These are phyloP conservation scores for Pipistrellus pygmaeus DNA, from an alignment of 2,797 vertebrate species.

Conservation along the genomic window DNA sequence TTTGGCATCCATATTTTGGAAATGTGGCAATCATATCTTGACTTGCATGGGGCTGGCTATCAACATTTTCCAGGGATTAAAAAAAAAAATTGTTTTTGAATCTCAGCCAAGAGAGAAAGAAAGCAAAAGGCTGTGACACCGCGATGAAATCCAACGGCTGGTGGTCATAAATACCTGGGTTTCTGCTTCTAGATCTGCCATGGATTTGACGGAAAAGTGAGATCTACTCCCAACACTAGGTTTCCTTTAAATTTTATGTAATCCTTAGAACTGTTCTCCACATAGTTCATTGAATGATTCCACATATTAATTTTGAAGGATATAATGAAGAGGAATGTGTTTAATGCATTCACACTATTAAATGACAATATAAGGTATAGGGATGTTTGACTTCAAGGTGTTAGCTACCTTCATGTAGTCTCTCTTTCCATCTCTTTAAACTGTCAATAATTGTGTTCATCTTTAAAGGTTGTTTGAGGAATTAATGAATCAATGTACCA, in stretches of 20 bases:
- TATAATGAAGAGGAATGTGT: conserved; percentile 43
- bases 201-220: conserved; percentile 45
- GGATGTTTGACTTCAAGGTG: background rate
- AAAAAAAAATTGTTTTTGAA: background rate
- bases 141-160: conserved; percentile 2
- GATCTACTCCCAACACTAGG: conserved; percentile 49
- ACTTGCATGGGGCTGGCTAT: conserved; percentile 60
- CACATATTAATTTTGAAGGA: conserved; percentile 51
- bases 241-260: conserved; percentile 57
- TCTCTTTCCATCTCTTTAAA: conserved; percentile 9
- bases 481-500: background rate
- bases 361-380: background rate
- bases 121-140: conserved; percentile 61
- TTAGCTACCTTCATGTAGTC: background rate
- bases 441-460: background rate
- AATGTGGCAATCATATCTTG: conserved; percentile 67
- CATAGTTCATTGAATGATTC: conserved; percentile 54
- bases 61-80: conserved; percentile 70
- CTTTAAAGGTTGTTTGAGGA: background rate
- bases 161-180: conserved; percentile 55
- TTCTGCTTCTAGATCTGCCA: conserved; percentile 58
- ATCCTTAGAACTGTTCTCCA: conserved; percentile 48
- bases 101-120: conserved; percentile 56
- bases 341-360: background rate
- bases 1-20: conserved; percentile 72